phyloP scores from a whole-genome alignment of 2,113 vertebrate species.

The Hippocampus comes region DNA sequence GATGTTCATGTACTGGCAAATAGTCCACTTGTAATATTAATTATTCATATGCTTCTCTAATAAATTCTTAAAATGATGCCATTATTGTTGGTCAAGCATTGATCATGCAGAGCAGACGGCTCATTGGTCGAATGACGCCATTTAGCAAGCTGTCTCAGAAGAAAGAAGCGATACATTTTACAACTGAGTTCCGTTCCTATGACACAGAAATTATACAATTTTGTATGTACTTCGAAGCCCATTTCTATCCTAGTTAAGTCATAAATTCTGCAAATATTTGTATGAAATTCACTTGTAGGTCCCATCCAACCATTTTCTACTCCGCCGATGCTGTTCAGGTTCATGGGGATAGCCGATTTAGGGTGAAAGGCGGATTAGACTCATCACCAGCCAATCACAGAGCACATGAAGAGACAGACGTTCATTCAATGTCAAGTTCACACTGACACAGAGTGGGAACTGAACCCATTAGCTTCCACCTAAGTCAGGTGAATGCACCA shows the following conservation, averaged over 20 bases:
- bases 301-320: not conserved
- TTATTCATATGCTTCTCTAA: conserved; percentile 1
- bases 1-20: not conserved
- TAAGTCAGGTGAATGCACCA: too few relatives aligned
- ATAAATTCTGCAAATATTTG: not conserved
- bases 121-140: conserved; percentile 39
- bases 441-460: too few relatives aligned
- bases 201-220: not conserved
- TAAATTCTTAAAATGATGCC: conserved; percentile 22
- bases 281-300: not conserved
- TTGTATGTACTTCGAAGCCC: too few relatives aligned
- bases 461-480: too few relatives aligned
- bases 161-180: conserved; percentile 9
- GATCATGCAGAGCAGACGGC: conserved; percentile 31
- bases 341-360: too few relatives aligned
- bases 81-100: conserved; percentile 42
- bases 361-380: too few relatives aligned
- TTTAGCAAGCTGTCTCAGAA: conserved; percentile 21
- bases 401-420: too few relatives aligned
- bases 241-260: not conserved
- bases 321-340: too few relatives aligned
- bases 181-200: not conserved
- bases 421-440: too few relatives aligned
- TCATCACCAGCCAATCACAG: too few relatives aligned
- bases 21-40: not conserved